phyloP scores from a whole-genome alignment of 2,888 invertebrate genomes.

The Rotaria sp. region DNA sequence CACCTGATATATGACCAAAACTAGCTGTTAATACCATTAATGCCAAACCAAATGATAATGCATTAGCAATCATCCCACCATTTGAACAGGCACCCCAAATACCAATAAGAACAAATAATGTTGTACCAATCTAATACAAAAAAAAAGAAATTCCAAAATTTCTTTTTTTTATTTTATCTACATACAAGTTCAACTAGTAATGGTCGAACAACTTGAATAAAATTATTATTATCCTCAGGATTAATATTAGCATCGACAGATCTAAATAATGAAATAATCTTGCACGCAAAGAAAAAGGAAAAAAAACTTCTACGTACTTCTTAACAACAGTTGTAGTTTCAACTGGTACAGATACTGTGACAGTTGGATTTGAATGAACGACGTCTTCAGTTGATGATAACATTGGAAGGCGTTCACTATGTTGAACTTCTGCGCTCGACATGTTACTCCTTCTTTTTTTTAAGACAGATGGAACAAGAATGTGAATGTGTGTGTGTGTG shows the following conservation, averaged over 20 bases:
- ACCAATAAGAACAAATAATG: background rate
- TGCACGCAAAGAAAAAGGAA: too few species aligned
- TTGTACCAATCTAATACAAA: background rate
- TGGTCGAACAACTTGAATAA: slow-evolving; percentile 20
- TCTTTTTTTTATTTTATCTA: background rate
- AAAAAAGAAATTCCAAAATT: background rate
- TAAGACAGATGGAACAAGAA: background rate
- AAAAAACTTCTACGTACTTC: background rate
- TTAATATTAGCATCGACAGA: background rate
- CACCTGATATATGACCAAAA: slow-evolving; percentile 26
- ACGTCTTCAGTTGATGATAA: background rate
- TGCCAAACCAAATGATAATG: slow-evolving; percentile 7
- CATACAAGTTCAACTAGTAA: slow-evolving; percentile 7
- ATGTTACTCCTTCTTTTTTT: background rate
- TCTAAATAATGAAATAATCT: background rate
- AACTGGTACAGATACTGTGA: background rate
- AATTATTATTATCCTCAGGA: background rate
- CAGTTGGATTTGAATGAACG: background rate
- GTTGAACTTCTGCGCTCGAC: background rate
- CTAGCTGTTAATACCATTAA: background rate
- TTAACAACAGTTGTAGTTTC: background rate
- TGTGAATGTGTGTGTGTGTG: background rate
- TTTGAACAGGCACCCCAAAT: background rate
- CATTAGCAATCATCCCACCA: background rate
- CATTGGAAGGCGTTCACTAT: background rate